These are phyloP conservation scores for Xanthorhoe designata DNA, from an alignment of 2,888 invertebrate species.

Conservation along the genomic window DNA sequence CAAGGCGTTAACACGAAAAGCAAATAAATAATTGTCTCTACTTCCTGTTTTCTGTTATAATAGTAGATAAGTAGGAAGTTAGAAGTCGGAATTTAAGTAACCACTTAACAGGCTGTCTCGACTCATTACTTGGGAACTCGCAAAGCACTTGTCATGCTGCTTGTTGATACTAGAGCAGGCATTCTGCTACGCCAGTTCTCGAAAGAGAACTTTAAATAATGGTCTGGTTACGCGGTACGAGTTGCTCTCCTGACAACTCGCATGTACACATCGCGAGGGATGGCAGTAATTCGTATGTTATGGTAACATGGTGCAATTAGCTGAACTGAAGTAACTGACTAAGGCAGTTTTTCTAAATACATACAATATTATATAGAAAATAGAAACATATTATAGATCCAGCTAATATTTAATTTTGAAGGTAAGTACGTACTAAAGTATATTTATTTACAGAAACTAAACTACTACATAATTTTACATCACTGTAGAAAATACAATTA, in stretches of 20 bases:
- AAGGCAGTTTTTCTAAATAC: too few relatives aligned
- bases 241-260: not conserved
- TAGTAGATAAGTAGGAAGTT: slow-evolving; percentile 45
- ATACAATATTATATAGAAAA: too few relatives aligned
- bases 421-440: too few relatives aligned
- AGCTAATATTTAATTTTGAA: too few relatives aligned
- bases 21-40: slow-evolving; percentile 42
- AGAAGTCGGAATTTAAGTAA: slow-evolving; percentile 38
- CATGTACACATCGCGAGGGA: too few relatives aligned
- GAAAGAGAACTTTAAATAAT: not conserved
- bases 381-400: too few relatives aligned
- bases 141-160: slow-evolving; percentile 54
- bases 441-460: too few relatives aligned
- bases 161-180: slow-evolving; percentile 56
- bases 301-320: too few relatives aligned
- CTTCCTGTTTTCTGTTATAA: slow-evolving; percentile 39
- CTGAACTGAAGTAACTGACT: too few relatives aligned
- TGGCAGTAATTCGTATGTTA: too few relatives aligned
- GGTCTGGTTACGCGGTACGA: not conserved
- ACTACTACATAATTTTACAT: too few relatives aligned
- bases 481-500: too few relatives aligned
- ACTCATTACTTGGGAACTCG: slow-evolving; percentile 38
- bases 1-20: slow-evolving; percentile 30
- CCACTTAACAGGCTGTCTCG: slow-evolving; percentile 40
- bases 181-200: slow-evolving; percentile 35